Evolutionary conservation across 2,797 vertebrate genomes (phyloP), one percentile per base, ranked within the genome.

Genomic region (Premnoplex brunnescens): DNA sequence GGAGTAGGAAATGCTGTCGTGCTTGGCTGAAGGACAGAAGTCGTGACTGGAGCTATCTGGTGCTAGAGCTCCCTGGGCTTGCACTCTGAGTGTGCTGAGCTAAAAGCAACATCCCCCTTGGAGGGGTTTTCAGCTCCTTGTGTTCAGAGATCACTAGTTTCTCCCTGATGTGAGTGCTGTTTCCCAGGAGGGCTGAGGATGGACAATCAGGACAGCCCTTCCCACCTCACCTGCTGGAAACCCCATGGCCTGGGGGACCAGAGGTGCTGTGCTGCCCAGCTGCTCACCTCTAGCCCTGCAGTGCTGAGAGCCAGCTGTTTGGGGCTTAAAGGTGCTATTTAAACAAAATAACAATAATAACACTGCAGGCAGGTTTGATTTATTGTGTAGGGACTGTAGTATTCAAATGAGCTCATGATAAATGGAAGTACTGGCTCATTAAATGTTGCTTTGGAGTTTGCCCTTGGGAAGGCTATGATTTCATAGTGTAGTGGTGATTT

Each of bases 331-430:
- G 56, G 43, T 62, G 71, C 51, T 66, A 6, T 32, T 88, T 12
- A 28, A 78, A 68, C n/a, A 63, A 37, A 86, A 77, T 12, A 72
- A n/a, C 6, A 75, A 78, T 26, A 69, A 55, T 28, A 85, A 43
- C 60, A 73, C 54, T 55, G 54, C 60, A 48, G 39, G 46, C 54
- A 73, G 74, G 46, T 67, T 79, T 79, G 74, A 73, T 90, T 85
- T 79, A 73, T 73, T 71, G 3, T 2, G 12, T 6, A 46, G 85
- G 68, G 68, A 66, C 72, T 85, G 51, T 32, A 15, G 37, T 46
- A 69, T 76, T 91, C 56, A 78, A 56, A 77, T 41, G 64, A 77
- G 49, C 44, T 75, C 48, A 1, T 74, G 83, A 81, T 81, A 80
- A 60, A 86, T 69, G 60, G 84, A 78, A 30, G 30, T 34, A 22